Evolutionary conservation across 2,797 vertebrate genomes (phyloP), one percentile per base, ranked within the genome.

Genomic region (Tragopan temminckii): DNA sequence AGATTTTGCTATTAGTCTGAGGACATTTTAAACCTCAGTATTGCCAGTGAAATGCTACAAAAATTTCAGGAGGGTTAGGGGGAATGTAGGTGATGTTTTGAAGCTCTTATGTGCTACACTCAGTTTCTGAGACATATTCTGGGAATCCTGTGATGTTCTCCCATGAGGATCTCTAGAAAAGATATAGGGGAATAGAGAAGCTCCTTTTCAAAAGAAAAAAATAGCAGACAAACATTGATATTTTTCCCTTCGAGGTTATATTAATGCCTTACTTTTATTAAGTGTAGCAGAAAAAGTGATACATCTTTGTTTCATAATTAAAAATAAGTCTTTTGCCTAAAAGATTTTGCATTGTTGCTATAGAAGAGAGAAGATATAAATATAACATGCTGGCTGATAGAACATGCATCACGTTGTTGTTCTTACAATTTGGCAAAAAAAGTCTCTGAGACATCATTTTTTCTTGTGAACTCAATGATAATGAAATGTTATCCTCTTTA

Each of bases 401-500:
- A 80, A 80, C 3, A 2, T 50, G 43, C 76, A 20, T 8, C 66
- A 2, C 5, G n/a, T 24, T 61, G 7, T 18, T 77, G 1, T 29
- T 86, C 68, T 61, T 74, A 16, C 3, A 38, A 5, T 36, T 71
- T 33, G 15, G 17, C 24, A 88, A 40, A 43, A 80, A 70, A 93
- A 2, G 16, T 42, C 0, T 1, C 7, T 23, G 24, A 42, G 15
- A 55, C 5, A 6, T 27, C 64, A 2, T 31, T 36, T 2, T 58
- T 7, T 61, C n/a, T 9, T 53, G 3, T 61, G 25, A 53, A 53
- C 85, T 76, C 36, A 38, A 50, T 40, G 25, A 27, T 17, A 25
- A 31, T 57, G 35, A 83, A 86, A 86, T 46, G 1, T 70, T 79
- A 76, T 85, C 33, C 4, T 43, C 31, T 77, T 68, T 68, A 35